phyloP scores from a whole-genome alignment of 2,113 vertebrate genomes.

The Gyps fulvus region DNA sequence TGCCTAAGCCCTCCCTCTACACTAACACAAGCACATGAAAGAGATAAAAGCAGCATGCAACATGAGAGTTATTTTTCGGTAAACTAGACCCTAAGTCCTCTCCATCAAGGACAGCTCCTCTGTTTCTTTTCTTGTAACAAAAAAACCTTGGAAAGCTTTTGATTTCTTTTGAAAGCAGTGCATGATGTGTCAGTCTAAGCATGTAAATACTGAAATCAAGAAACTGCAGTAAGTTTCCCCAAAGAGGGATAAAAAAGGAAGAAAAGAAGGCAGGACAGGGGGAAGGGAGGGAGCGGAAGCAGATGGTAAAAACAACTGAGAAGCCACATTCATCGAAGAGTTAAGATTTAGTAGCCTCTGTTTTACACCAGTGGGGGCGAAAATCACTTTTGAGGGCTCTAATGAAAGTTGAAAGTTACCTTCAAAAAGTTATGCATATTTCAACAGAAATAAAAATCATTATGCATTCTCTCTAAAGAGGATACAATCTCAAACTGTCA shows the following conservation, averaged over 20 bases:
- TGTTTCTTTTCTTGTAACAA: not conserved
- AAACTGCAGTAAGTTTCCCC: not conserved
- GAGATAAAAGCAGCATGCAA: not conserved
- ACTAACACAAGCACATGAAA: not conserved
- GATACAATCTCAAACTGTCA: conserved; percentile 76
- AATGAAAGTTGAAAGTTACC: conserved; percentile 79
- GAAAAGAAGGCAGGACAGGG: not conserved
- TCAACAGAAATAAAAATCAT: conserved; percentile 79
- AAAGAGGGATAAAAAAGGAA: not conserved
- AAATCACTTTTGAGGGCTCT: conserved; percentile 56
- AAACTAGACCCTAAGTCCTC: not conserved
- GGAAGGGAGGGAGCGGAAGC: not conserved
- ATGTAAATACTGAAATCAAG: not conserved
- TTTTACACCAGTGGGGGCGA: not conserved
- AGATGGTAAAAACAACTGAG: not conserved
- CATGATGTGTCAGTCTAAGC: not conserved
- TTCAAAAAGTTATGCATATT: conserved; percentile 77
- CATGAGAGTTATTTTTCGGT: not conserved
- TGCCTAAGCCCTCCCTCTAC: not conserved
- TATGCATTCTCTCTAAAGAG: conserved; percentile 75
- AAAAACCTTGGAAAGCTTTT: not conserved
- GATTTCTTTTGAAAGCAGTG: not conserved
- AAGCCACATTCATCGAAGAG: not conserved
- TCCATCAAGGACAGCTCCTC: not conserved
- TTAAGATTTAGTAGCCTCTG: conserved; percentile 21